phyloP scores from a whole-genome alignment of 2,113 vertebrate genomes.

The Bubo scandiacus region DNA sequence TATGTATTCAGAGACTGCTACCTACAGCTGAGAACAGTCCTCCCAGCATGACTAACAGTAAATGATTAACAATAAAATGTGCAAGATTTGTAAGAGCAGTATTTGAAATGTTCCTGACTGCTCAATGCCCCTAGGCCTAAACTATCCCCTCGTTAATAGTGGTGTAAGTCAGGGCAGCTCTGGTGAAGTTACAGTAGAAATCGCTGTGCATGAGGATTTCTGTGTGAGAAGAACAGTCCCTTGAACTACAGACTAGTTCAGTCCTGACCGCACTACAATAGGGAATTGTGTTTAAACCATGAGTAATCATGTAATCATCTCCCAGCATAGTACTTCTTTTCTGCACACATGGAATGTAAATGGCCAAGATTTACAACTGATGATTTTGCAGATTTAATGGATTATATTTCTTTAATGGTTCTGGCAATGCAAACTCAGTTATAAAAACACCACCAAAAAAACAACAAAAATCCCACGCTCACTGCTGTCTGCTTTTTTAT shows the following conservation, averaged over 20 bases:
- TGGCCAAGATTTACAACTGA: constrained; percentile 44
- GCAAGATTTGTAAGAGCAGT: not conserved
- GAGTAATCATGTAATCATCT: constrained; percentile 58
- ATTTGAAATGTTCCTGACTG: constrained; percentile 19
- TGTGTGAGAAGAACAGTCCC: constrained; percentile 39
- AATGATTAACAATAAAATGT: constrained; percentile 41
- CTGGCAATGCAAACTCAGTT: constrained; percentile 25
- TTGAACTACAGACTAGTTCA: constrained; percentile 50
- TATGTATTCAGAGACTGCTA: constrained; percentile 21
- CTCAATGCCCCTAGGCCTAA: constrained; percentile 26
- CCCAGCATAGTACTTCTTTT: constrained; percentile 50
- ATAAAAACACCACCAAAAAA: not conserved
- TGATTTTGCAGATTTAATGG: constrained; percentile 58
- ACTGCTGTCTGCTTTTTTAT: constrained; percentile 6
- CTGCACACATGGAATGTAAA: constrained; percentile 52
- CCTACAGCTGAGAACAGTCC: constrained; percentile 26
- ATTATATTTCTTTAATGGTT: constrained; percentile 47
- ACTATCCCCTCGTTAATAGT: not conserved
- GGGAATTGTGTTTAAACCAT: constrained; percentile 62
- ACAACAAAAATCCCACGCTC: not conserved
- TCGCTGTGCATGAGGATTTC: constrained; percentile 30
- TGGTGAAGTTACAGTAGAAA: constrained; percentile 36
- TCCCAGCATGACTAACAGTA: constrained; percentile 35
- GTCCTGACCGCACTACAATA: constrained; percentile 55
- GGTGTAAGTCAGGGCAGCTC: constrained; percentile 39